Conservation (phyloP, 2,797 vertebrate species). For the Paratrypauchen microcephalus region DNA sequence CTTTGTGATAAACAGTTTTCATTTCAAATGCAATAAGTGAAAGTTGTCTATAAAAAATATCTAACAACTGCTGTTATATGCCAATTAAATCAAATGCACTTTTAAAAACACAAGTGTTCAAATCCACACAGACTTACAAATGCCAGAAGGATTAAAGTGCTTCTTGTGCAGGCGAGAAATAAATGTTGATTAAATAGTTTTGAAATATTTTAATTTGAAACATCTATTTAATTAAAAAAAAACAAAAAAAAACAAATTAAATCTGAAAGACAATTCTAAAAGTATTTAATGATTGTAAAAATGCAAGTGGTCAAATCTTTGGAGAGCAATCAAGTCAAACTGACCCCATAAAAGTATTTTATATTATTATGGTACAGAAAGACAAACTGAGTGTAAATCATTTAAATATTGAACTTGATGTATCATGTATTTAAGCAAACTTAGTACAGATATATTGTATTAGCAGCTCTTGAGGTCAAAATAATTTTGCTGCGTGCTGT, state of each 20-base stretch:
- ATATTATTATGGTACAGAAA: neutral
- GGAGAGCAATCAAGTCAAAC: neutral
- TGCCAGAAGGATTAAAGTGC: neutral
- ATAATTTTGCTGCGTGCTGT: too few species aligned
- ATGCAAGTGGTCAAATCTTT: neutral
- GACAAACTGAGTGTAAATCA: neutral
- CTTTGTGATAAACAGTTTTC: constrained; percentile 19
- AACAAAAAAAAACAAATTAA: neutral
- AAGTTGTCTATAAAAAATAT: constrained; percentile 11
- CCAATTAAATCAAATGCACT: constrained; percentile 1
- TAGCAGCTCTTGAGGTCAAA: too few species aligned
- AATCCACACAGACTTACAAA: neutral
- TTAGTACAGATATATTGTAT: too few species aligned
- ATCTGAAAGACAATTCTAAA: neutral
- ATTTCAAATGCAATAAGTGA: constrained; percentile 2
- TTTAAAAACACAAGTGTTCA: neutral
- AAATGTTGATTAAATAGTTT: neutral
- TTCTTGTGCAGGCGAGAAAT: neutral
- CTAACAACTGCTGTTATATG: neutral
- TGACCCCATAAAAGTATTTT: neutral
- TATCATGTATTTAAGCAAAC: too few species aligned
- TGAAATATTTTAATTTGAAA: neutral
- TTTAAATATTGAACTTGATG: neutral
- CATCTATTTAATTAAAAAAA: neutral
- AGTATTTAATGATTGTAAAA: neutral